phyloP scores from a whole-genome alignment of 2,113 vertebrate genomes.

The Alouatta palliata region DNA sequence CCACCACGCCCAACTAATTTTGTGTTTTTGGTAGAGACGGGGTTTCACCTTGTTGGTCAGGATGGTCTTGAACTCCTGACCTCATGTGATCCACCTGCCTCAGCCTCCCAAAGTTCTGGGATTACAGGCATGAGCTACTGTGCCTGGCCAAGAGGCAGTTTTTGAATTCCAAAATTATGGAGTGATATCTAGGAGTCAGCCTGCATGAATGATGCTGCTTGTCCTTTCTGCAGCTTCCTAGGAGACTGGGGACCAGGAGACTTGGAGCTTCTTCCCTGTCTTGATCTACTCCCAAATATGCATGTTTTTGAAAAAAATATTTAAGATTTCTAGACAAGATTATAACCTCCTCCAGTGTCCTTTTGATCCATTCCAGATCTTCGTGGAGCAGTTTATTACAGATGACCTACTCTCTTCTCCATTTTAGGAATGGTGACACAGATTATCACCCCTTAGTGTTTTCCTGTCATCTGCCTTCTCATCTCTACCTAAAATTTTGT shows the following conservation, averaged over 20 bases:
- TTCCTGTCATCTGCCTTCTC: not conserved
- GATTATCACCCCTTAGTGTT: not conserved
- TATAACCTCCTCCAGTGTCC: not conserved
- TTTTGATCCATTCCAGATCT: not conserved
- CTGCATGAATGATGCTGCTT: not conserved
- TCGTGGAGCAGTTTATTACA: not conserved
- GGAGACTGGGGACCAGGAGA: not conserved
- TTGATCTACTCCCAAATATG: not conserved
- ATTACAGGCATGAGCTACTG: too few species aligned
- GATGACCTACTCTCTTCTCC: not conserved
- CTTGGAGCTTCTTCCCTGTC: not conserved
- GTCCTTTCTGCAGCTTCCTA: not conserved
- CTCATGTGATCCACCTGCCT: too few species aligned
- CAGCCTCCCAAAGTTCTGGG: too few species aligned
- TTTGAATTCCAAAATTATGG: not conserved
- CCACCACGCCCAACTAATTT: too few species aligned
- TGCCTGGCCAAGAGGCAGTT: not conserved
- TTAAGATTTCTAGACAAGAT: not conserved
- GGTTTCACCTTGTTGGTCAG: too few species aligned
- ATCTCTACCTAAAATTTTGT: not conserved
- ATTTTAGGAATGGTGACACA: not conserved
- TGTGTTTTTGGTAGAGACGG: too few species aligned
- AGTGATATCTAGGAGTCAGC: not conserved
- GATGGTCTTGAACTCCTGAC: too few species aligned
- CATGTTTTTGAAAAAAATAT: not conserved